A percentile compares a stretch with the other conserved stretches of the same genome.
These are phyloP conservation scores for Sminthurinus signatus DNA, from an alignment of 1,140 invertebrate genomes.

Conservation along the genomic window DNA sequence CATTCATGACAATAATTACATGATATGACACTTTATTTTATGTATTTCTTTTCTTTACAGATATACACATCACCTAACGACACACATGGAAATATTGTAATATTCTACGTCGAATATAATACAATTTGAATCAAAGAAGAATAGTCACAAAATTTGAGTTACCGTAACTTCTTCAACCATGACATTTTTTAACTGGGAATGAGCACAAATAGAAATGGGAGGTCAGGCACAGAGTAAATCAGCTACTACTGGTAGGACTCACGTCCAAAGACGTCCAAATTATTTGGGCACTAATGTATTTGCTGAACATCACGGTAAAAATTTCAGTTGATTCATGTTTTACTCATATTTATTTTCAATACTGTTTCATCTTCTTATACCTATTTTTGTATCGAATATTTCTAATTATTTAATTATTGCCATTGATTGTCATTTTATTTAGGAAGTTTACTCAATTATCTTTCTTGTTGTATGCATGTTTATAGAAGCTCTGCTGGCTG, in stretches of 20 bases:
- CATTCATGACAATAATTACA: too few species aligned
- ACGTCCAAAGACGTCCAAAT: constrained; percentile 68
- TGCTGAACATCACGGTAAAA: constrained; percentile 78
- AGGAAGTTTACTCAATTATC: constrained; percentile 1
- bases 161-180: too few species aligned
- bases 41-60: too few species aligned
- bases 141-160: too few species aligned
- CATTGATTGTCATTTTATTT: constrained; percentile 10
- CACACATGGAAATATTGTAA: too few species aligned
- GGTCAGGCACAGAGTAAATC: constrained; percentile 85
- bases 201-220: too few species aligned
- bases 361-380: constrained; percentile 4
- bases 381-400: background rate
- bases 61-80: too few species aligned
- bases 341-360: background rate
- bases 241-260: constrained; percentile 53
- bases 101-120: too few species aligned
- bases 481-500: constrained; percentile 84
- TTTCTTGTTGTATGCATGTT: constrained; percentile 17
- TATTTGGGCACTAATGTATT: constrained; percentile 79
- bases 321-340: background rate
- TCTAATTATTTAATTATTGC: background rate
- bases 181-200: too few species aligned
- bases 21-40: too few species aligned
- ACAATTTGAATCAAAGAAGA: too few species aligned